Conservation (phyloP, 1,140 invertebrate species). For the Bombus superbus region DNA sequence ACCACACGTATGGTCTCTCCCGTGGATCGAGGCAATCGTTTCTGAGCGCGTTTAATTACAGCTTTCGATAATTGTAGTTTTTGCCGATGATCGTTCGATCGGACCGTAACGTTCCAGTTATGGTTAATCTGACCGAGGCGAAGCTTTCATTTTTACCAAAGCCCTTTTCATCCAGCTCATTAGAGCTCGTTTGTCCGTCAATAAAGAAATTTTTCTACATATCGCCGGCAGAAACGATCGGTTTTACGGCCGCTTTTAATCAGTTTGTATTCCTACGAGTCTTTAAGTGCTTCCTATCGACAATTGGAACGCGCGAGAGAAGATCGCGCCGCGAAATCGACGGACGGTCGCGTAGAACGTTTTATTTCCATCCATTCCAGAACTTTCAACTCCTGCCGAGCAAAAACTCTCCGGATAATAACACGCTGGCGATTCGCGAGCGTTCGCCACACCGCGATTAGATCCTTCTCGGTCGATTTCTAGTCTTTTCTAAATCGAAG, state of each 20-base stretch:
- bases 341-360: not conserved
- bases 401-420: too few species aligned
- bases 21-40: not conserved
- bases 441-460: not conserved
- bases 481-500: not conserved
- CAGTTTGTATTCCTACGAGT: not conserved
- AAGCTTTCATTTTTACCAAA: not conserved
- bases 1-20: not conserved
- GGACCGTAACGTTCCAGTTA: slow-evolving; percentile 18
- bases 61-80: slow-evolving; percentile 71
- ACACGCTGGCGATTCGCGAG: not conserved
- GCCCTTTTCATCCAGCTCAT: not conserved
- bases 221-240: not conserved
- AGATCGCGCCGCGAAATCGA: not conserved
- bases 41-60: slow-evolving; percentile 68
- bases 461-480: not conserved
- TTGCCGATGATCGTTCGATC: slow-evolving; percentile 38
- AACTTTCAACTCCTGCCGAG: not conserved
- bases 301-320: not conserved
- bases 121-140: not conserved
- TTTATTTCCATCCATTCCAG: not conserved
- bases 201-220: slow-evolving; percentile 20
- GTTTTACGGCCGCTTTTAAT: not conserved
- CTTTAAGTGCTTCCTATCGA: not conserved
- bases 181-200: slow-evolving; percentile 30